A percentile compares a stretch with the other conserved stretches of the same genome.
phyloP scores from a whole-genome alignment of 2,888 invertebrate genomes.

The Stegana nigrithorax region DNA sequence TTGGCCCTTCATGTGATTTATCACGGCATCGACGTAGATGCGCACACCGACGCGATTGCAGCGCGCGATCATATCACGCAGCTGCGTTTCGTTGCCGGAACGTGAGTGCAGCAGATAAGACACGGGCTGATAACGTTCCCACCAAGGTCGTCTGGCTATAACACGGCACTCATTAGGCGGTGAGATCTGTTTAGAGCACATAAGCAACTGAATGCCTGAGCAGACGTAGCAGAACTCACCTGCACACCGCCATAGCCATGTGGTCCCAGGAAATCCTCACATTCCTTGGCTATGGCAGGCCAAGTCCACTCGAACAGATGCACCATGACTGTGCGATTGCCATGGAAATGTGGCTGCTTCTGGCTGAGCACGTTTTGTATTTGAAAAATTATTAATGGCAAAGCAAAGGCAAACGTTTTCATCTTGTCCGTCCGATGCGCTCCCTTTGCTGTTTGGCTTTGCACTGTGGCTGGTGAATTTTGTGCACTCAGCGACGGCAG shows the following conservation, averaged over 20 bases:
- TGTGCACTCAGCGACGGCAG: too few species aligned
- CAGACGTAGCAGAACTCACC: conserved; percentile 65
- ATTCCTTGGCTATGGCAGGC: conserved; percentile 81
- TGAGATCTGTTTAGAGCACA: conserved; percentile 9
- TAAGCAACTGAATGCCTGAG: not conserved
- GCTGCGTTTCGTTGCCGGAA: conserved; percentile 13
- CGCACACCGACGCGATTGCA: conserved; percentile 17
- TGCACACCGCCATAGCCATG: conserved; percentile 80
- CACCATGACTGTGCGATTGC: conserved; percentile 75
- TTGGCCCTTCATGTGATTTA: conserved; percentile 12
- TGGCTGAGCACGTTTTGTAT: too few species aligned
- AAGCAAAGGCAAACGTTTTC: too few species aligned
- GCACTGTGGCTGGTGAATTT: too few species aligned
- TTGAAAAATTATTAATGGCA: not conserved
- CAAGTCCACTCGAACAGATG: conserved; percentile 86
- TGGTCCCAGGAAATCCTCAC: conserved; percentile 79
- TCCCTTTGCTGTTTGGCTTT: too few species aligned
- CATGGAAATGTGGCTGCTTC: conserved; percentile 46
- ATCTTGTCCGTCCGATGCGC: too few species aligned
- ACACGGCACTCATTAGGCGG: conserved; percentile 11
- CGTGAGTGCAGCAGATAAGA: conserved; percentile 15
- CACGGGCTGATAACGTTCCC: conserved; percentile 20
- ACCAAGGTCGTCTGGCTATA: conserved; percentile 2
- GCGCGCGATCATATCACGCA: not conserved
- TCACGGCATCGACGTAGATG: conserved; percentile 12